Evolutionary conservation across 2,888 invertebrate species (phyloP), one percentile per base, ranked within the genome.

Genomic region (Onthophagus sagittarius): DNA sequence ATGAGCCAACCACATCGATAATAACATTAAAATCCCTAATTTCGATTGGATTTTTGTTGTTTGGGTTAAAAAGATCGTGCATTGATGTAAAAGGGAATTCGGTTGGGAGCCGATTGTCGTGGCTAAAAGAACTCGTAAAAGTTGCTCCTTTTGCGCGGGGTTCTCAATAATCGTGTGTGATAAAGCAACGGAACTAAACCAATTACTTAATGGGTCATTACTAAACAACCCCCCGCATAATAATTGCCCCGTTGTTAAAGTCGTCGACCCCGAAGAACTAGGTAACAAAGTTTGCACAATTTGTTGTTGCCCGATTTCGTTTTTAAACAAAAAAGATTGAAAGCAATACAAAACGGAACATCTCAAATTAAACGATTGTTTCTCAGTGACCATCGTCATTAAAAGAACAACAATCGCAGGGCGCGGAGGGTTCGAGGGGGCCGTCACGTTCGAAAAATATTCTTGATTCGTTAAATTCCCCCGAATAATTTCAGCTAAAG

Each of bases 301-400:
- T 78, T 93, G 91, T 0, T 92, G 92, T 84, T 98, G 97, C 1
- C 95, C 95, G 32, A 91, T 88, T 83, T 96, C 94, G 84, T 99
- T 99, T 86, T 94, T 95, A 84, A 94, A 96, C 6, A 99, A 87
- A 84, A 94, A 99, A 83, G 97, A 97, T 87, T 99, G 93, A 85
- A 99, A 98, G 84, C 97, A 98, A 85, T 99, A 99, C 0, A 99
- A 90, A 1, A 99, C 97, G 0, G 99, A 95, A 84, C 97, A 97
- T 76, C 99, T 92, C 81, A 90, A 82, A 3, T 88, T 86, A 83
- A 99, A 94, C 0, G 97, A 94, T 84, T 99, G 99, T 82, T 97
- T 98, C 84, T 99, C 99, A 84, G 98, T 98, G 5, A 97, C 96
- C 97, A 99, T 98, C 0, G 98, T 98, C 95, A 98, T 96, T 6